Conservation (phyloP, 2,113 vertebrate genomes). For the Hystrix brachyura region DNA sequence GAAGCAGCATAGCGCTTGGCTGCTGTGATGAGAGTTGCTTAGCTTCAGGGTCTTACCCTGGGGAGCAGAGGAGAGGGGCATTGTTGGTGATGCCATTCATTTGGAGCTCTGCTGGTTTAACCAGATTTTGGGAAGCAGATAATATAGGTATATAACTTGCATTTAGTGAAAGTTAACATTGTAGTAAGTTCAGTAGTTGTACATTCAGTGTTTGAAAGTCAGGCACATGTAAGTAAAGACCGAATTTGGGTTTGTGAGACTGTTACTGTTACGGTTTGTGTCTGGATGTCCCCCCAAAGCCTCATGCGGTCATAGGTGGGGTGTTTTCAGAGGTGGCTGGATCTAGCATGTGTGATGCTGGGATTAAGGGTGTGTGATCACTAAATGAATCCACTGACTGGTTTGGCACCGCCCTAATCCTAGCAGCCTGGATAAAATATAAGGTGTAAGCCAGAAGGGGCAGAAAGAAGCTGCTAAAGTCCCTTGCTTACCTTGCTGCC, state of each 20-base stretch:
- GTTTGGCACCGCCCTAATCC: too few species aligned
- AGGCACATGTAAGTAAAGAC: not conserved
- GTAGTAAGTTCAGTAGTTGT: not conserved
- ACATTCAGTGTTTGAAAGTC: not conserved
- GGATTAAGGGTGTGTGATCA: not conserved
- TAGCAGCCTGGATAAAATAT: too few species aligned
- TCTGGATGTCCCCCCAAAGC: too few species aligned
- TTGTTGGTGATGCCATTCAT: not conserved
- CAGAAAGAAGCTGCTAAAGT: too few species aligned
- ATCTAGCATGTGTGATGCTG: not conserved
- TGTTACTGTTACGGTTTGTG: not conserved
- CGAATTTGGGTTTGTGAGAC: slow-evolving; percentile 12
- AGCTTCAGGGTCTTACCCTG: not conserved
- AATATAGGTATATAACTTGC: not conserved
- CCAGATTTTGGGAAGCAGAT: not conserved
- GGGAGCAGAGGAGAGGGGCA: not conserved
- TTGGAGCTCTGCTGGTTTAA: not conserved
- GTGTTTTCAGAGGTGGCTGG: too few species aligned
- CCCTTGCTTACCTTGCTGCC: too few species aligned
- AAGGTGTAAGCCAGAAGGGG: too few species aligned
- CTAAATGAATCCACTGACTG: too few species aligned
- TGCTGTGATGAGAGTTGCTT: not conserved
- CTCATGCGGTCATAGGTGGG: too few species aligned
- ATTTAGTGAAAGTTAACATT: not conserved
- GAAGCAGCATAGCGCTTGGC: not conserved